A percentile compares a stretch with the other conserved stretches of the same genome.
phyloP scores from a whole-genome alignment of 2,797 vertebrate species.

The Cossypha caffra region DNA sequence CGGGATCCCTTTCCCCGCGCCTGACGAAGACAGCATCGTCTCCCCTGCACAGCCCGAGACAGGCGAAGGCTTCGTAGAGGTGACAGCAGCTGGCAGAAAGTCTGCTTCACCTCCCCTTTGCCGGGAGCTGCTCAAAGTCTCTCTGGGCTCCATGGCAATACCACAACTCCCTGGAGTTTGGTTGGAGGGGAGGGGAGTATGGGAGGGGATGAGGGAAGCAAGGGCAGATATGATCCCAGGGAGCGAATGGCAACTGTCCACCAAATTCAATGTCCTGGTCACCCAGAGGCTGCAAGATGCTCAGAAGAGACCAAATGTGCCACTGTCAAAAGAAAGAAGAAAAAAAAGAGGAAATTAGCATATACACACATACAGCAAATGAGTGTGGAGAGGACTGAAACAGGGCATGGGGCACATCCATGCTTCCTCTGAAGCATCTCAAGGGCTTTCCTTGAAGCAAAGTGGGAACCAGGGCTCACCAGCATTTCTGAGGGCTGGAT shows the following conservation, averaged over 20 bases:
- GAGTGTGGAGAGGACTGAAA: background rate
- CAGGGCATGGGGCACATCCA: rapidly evolving
- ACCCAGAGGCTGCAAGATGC: constrained; percentile 51
- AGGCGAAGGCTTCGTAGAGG: constrained; percentile 70
- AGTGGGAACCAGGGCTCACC: background rate
- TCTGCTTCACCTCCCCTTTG: constrained; percentile 87
- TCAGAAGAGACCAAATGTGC: constrained; percentile 75
- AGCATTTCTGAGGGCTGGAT: background rate
- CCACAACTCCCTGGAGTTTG: constrained; percentile 62
- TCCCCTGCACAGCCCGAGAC: constrained; percentile 66
- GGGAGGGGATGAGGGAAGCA: background rate
- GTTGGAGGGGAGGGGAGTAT: background rate
- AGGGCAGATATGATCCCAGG: constrained; percentile 17
- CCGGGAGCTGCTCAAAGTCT: constrained; percentile 85
- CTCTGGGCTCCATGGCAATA: constrained; percentile 93
- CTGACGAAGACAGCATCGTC: constrained; percentile 64
- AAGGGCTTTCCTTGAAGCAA: background rate
- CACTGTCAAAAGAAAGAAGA: constrained; percentile 68
- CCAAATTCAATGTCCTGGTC: constrained; percentile 40
- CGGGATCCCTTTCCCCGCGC: constrained; percentile 79
- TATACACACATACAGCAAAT: rapidly evolving
- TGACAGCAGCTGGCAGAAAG: constrained; percentile 73
- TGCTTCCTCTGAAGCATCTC: background rate
- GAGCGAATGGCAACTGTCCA: constrained; percentile 17
- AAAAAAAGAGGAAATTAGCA: constrained; percentile 13